A percentile compares a stretch with the other conserved stretches of the same genome.
These are phyloP conservation scores for Lagopus muta DNA, from an alignment of 2,113 vertebrate genomes.

Conservation along the genomic window DNA sequence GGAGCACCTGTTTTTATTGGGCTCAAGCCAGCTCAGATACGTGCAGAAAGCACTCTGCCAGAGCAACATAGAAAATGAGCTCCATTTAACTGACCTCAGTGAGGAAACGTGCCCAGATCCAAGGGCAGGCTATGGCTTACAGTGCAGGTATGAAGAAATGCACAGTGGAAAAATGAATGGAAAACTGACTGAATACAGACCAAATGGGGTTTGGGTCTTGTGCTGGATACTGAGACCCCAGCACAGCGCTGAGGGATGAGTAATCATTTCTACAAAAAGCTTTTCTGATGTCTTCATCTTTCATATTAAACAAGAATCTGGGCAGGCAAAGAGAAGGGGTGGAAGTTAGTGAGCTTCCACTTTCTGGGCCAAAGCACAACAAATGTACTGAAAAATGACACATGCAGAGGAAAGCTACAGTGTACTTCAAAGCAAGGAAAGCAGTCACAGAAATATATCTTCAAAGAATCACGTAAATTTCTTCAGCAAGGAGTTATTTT, in stretches of 20 bases:
- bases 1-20: neutral
- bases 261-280: neutral
- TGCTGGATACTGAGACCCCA: neutral
- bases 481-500: neutral
- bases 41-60: neutral
- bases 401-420: neutral
- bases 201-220: fast-evolving
- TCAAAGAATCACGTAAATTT: neutral
- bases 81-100: neutral
- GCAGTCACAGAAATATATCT: neutral
- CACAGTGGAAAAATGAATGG: neutral
- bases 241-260: fast-evolving
- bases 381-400: neutral
- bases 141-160: neutral
- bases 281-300: neutral
- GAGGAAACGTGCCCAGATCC: neutral
- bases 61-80: neutral
- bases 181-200: neutral
- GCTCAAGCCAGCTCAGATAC: neutral
- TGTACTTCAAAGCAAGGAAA: neutral
- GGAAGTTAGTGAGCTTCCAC: neutral
- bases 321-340: fast-evolving
- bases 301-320: neutral
- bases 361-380: neutral
- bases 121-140: neutral